Evolutionary conservation across 1,140 invertebrate species (phyloP).

Genomic region (Nasonia giraulti): DNA sequence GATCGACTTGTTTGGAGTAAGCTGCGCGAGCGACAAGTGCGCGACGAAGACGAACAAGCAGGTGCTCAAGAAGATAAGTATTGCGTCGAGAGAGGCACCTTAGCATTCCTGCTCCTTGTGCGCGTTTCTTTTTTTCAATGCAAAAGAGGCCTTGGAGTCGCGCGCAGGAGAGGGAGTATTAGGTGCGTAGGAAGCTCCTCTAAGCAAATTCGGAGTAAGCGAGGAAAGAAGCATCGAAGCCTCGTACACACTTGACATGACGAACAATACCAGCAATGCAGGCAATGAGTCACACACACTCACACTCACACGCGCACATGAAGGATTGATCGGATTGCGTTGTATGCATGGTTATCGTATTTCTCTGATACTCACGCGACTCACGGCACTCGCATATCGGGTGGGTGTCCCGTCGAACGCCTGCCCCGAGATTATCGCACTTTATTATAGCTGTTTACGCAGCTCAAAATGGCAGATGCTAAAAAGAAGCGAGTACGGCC

Average conservation of each 20-base stretch:
- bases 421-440: background rate
- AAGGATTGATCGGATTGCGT: background rate
- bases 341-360: background rate
- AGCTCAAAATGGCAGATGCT: constrained; percentile 56
- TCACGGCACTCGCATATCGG: background rate
- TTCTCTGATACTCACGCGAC: constrained; percentile 17
- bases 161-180: background rate
- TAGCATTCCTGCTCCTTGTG: background rate
- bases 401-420: background rate
- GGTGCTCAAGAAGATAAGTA: background rate
- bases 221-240: background rate
- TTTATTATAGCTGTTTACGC: constrained; percentile 50
- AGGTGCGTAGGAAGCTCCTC: background rate
- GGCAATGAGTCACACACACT: background rate
- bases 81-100: background rate
- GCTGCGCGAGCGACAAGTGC: too few species aligned
- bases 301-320: background rate
- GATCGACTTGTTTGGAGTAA: background rate
- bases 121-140: background rate
- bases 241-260: background rate
- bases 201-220: background rate
- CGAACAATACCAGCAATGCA: background rate
- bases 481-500: constrained; percentile 31
- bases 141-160: background rate
- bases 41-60: background rate